Evolutionary conservation across 2,797 vertebrate species (phyloP).

Genomic region (Alauda arvensis): DNA sequence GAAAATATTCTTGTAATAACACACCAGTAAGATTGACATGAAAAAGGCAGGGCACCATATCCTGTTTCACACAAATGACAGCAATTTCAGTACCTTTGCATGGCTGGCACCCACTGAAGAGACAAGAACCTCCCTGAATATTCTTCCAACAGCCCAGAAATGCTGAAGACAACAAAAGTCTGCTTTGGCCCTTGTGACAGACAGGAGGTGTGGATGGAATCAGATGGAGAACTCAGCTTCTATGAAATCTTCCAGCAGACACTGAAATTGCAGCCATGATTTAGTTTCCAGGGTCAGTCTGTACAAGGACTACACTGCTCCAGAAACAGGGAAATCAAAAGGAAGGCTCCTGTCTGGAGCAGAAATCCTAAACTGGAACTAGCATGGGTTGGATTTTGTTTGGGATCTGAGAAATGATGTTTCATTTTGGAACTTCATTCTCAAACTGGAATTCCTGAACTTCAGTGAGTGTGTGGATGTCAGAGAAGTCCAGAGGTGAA

Average conservation of each 20-base stretch:
- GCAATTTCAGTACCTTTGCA: neutral
- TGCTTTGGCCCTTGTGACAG: neutral
- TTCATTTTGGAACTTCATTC: neutral
- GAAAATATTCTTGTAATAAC: neutral
- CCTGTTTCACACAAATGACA: neutral
- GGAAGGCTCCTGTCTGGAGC: neutral
- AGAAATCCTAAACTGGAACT: neutral
- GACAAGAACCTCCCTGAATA: neutral
- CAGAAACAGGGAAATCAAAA: neutral
- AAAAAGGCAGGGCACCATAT: neutral
- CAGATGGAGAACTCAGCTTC: neutral
- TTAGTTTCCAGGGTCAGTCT: neutral
- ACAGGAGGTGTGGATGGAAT: neutral
- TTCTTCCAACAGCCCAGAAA: neutral
- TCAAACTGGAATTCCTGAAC: neutral
- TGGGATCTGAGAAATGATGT: neutral
- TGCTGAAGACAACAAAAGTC: neutral
- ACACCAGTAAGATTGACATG: rapidly evolving
- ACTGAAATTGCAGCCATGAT: neutral
- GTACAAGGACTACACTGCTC: neutral
- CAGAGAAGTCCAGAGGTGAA: neutral
- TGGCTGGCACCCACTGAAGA: neutral
- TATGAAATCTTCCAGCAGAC: neutral
- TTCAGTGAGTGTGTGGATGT: neutral
- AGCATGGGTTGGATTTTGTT: neutral